phyloP scores from a whole-genome alignment of 2,113 vertebrate genomes.

The Notiomystis cincta region DNA sequence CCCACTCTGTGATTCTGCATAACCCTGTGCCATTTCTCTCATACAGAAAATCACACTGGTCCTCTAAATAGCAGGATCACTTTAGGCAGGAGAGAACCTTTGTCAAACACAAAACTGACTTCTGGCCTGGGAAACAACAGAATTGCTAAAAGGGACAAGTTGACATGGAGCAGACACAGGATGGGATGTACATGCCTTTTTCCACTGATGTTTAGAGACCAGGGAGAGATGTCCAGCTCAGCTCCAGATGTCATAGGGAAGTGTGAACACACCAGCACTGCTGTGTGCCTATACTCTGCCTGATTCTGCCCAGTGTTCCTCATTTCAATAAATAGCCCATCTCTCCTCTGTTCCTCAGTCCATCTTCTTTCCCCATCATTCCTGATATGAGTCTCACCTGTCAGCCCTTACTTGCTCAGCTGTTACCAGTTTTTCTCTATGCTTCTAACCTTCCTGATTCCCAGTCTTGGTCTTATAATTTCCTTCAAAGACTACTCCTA shows the following conservation, averaged over 20 bases:
- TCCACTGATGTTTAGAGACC: background rate
- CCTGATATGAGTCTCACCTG: background rate
- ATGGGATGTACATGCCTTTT: background rate
- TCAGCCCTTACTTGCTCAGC: background rate
- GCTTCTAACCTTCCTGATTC: background rate
- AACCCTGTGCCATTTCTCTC: background rate
- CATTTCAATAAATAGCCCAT: background rate
- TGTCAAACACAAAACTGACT: background rate
- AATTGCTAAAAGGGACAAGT: background rate
- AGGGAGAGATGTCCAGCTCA: background rate
- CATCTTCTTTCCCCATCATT: background rate
- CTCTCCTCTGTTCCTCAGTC: background rate
- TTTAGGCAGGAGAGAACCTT: background rate
- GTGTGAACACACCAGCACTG: background rate
- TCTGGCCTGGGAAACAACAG: background rate
- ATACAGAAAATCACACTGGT: background rate
- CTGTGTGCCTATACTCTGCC: background rate
- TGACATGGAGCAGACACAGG: background rate
- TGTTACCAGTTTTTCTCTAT: background rate
- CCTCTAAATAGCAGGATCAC: background rate
- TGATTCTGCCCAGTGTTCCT: background rate
- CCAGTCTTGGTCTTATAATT: background rate
- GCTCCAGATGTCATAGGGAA: background rate
- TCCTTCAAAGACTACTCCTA: background rate
- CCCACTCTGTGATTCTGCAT: background rate